Conservation (phyloP, 2,797 vertebrate genomes). For the Enteromius paludinosus region DNA sequence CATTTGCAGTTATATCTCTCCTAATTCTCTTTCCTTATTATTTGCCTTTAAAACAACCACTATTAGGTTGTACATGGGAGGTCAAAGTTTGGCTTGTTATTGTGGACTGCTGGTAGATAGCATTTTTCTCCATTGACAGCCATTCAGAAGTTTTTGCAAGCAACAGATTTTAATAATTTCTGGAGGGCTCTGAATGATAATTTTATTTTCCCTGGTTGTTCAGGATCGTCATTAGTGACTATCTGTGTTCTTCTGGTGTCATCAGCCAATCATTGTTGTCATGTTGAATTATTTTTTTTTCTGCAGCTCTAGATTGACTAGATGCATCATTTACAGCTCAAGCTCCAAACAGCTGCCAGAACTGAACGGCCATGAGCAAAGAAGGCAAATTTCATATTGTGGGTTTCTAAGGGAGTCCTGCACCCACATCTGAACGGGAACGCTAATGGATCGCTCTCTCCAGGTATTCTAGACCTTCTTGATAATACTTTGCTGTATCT, state of each 20-base stretch:
- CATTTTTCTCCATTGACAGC: background rate
- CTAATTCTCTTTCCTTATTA: conserved; percentile 43
- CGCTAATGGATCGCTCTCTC: background rate
- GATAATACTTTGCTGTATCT: conserved; percentile 2
- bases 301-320: background rate
- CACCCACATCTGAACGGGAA: background rate
- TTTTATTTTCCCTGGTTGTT: background rate
- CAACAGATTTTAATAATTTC: background rate
- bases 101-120: background rate
- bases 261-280: conserved; percentile 6
- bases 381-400: background rate
- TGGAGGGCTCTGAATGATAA: background rate
- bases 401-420: background rate
- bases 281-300: background rate
- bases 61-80: background rate
- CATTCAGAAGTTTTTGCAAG: background rate
- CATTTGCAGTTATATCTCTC: conserved; percentile 70
- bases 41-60: background rate
- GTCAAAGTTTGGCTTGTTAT: background rate
- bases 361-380: background rate
- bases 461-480: background rate
- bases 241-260: background rate
- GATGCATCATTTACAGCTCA: background rate
- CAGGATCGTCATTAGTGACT: background rate
- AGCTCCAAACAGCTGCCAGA: background rate